Percentiles rank a stretch among this genome's conserved stretches.
phyloP scores from a whole-genome alignment of 2,113 vertebrate species.

The Podarcis muralis region DNA sequence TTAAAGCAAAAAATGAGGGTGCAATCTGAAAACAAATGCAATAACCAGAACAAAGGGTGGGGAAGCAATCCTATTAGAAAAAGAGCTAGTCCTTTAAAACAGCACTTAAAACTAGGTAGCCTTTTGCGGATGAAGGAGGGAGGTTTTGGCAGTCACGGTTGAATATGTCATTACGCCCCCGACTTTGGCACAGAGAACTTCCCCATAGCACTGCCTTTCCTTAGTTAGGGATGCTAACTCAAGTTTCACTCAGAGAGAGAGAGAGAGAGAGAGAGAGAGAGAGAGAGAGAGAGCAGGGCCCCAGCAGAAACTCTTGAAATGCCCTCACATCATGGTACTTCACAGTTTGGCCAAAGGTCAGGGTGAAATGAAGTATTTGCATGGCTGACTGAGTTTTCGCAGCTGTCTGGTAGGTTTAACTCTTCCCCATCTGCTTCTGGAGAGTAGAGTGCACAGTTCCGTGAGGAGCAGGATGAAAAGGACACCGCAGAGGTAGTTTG shows the following conservation, averaged over 20 bases:
- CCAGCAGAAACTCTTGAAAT: background rate
- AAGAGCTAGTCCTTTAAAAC: background rate
- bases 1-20: background rate
- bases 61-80: background rate
- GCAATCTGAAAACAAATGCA: background rate
- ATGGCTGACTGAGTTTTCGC: slow-evolving; percentile 24
- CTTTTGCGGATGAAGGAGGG: background rate
- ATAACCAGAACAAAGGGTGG: background rate
- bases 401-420: slow-evolving; percentile 23
- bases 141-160: background rate
- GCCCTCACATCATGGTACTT: slow-evolving; percentile 8
- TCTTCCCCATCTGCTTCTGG: background rate
- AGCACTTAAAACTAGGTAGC: background rate
- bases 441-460: no score
- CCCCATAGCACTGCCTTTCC: background rate
- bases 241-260: background rate
- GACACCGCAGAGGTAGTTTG: background rate
- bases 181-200: background rate
- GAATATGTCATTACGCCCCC: background rate
- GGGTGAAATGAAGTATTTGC: slow-evolving; percentile 21
- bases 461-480: background rate
- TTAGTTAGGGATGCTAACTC: background rate
- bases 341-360: slow-evolving; percentile 36
- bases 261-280: background rate
- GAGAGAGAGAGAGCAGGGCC: background rate